These are phyloP conservation scores for Aphelenchoides fujianensis DNA, from an alignment of 1,140 invertebrate genomes.

Conservation along the genomic window DNA sequence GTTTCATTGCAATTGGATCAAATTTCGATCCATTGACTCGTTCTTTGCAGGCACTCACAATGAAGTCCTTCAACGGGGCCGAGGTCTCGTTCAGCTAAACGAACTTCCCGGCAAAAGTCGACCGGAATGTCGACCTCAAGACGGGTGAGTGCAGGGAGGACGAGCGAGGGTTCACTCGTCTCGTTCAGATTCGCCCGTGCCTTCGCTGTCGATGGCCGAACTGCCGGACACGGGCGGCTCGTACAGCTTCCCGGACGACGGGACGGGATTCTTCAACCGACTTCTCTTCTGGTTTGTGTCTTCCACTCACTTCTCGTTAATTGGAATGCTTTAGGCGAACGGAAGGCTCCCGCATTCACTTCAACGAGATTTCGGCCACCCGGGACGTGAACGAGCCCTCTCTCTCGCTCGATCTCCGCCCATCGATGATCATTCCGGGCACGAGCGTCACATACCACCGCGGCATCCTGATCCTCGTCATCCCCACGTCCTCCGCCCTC, in stretches of 20 bases:
- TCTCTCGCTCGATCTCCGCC: conserved; percentile 8
- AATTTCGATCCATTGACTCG: too few species aligned
- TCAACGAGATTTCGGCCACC: conserved; percentile 14
- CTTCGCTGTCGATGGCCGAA: conserved; percentile 12
- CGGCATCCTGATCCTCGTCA: background rate
- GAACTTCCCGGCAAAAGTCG: background rate
- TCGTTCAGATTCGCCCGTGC: conserved; percentile 16
- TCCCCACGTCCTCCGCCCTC: conserved; percentile 10
- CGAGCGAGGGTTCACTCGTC: background rate
- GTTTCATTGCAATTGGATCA: too few species aligned
- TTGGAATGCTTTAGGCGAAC: conserved; percentile 19
- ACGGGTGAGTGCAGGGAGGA: conserved; percentile 22
- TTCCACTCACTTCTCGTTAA: background rate
- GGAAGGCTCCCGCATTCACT: conserved; percentile 15
- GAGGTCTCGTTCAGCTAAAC: conserved; percentile 11
- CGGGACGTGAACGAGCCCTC: background rate
- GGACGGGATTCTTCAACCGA: conserved; percentile 15
- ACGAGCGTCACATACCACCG: conserved; percentile 1
- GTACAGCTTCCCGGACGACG: conserved; percentile 14
- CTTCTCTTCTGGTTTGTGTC: conserved; percentile 1
- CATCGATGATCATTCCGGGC: conserved; percentile 1
- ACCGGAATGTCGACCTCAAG: conserved; percentile 5
- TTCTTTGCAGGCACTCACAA: too few species aligned
- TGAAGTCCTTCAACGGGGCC: conserved; percentile 4
- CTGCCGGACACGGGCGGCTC: conserved; percentile 16